Base-by-base conservation (phyloP, 2,113 vertebrate genomes). In the Dunckerocampus dactyliophorus region DNA sequence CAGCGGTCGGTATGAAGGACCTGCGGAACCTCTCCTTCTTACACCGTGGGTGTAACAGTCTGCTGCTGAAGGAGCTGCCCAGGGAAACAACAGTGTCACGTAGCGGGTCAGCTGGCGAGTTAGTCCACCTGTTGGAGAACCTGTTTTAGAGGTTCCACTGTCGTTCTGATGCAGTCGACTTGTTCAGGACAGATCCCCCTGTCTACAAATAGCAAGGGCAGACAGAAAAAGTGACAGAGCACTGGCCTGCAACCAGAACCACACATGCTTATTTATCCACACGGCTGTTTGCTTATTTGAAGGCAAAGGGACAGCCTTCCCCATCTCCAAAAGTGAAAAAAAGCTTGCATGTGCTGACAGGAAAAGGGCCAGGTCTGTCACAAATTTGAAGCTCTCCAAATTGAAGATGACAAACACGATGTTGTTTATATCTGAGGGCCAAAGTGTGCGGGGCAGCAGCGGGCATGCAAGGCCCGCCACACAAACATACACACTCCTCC, bases 361-460 rank as follows among this genome's bases (percentile, higher is more conserved):
- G 64, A 87, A 86, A 81, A 88, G 79, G 87, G 78, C 53, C 12
- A 56, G 74, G 61, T 80, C 75, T 89, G 88, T 85, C 84, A 67
- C 71, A 79, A 73, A 87, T 82, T 66, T 67, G 79, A 74, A 51
- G 56, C 57, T 59, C 52, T 22, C 51, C 13, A 86, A 88, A 89
- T 87, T 72, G 66, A 75, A 86, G 66, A 82, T 85, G 89, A 88
- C 85, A 86, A 88, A 85, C 77, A 82, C 76, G 84, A 85, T 85
- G 74, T 81, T 85, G 85, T 84, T 87, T 86, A 82, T 72, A 74
- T 74, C 45, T 71, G 62, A 31, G 53, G 54, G 81, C 73, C 59
- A 57, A 68, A 61, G 52, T 19, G 54, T 20, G 52, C 24, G 37
- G 53, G 62, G 74, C 49, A 20, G 24, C 39, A 69, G 52, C 51